These are phyloP conservation scores for Tragelaphus scriptus DNA, from an alignment of 2,113 vertebrate genomes.

Conservation along the genomic window DNA sequence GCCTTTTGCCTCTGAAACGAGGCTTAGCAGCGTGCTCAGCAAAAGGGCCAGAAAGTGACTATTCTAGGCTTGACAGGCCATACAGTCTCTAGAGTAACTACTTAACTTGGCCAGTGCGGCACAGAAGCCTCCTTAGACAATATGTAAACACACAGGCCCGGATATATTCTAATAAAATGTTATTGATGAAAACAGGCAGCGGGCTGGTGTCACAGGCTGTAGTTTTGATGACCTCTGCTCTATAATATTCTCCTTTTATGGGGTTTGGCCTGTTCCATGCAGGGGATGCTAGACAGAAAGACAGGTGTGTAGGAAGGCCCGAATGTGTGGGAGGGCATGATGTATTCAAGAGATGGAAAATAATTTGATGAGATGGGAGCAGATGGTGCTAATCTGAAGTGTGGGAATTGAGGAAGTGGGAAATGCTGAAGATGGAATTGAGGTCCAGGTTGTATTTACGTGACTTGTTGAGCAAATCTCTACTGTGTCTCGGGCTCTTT, in stretches of 20 bases:
- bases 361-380: neutral
- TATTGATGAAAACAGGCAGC: neutral
- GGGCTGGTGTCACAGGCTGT: neutral
- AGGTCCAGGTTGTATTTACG: neutral
- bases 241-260: neutral
- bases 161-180: neutral
- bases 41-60: neutral
- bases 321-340: neutral
- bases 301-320: neutral
- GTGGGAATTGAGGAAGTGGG: neutral
- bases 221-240: neutral
- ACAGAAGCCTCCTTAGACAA: neutral
- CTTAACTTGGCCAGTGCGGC: accelerated
- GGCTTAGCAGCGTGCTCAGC: neutral
- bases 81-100: neutral
- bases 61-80: neutral
- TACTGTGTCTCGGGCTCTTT: neutral
- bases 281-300: neutral
- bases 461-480: neutral
- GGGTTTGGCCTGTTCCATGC: neutral
- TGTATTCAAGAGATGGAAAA: neutral
- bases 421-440: neutral
- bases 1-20: neutral
- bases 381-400: neutral
- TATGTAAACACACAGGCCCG: neutral